Conservation (phyloP, 1,140 invertebrate genomes). For the Cheumatopsyche charites region DNA sequence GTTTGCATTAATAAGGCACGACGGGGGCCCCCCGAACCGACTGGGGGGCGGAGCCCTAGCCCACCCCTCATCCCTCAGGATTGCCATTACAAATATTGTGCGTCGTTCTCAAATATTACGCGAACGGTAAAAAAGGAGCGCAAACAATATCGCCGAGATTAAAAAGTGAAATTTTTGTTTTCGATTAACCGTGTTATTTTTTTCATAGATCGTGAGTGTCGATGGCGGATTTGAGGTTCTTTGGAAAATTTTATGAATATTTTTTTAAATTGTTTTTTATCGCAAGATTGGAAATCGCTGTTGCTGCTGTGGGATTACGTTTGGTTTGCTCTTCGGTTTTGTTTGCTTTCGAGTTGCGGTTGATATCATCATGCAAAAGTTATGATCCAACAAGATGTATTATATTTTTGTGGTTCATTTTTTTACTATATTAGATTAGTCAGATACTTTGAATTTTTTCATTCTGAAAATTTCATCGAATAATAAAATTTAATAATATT, state of each 20-base stretch:
- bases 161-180: too few relatives aligned
- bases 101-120: conserved; percentile 19
- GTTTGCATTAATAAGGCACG: conserved; percentile 40
- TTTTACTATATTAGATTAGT: conserved; percentile 3
- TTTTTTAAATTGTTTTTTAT: background rate
- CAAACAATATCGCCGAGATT: too few relatives aligned
- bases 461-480: too few relatives aligned
- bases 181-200: too few relatives aligned
- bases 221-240: too few relatives aligned
- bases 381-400: conserved; percentile 12
- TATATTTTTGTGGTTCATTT: background rate
- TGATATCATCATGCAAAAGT: conserved; percentile 33
- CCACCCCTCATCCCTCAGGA: conserved; percentile 34
- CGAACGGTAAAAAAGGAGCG: too few relatives aligned
- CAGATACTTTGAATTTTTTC: background rate
- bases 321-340: conserved; percentile 17
- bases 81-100: conserved; percentile 43
- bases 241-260: background rate
- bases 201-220: too few relatives aligned
- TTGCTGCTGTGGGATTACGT: conserved; percentile 9
- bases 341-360: conserved; percentile 16
- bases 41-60: background rate
- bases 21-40: conserved; percentile 12
- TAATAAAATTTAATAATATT: too few relatives aligned
- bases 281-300: background rate